These are phyloP conservation scores for Crenichthys baileyi DNA, from an alignment of 2,797 vertebrate genomes.

Conservation along the genomic window DNA sequence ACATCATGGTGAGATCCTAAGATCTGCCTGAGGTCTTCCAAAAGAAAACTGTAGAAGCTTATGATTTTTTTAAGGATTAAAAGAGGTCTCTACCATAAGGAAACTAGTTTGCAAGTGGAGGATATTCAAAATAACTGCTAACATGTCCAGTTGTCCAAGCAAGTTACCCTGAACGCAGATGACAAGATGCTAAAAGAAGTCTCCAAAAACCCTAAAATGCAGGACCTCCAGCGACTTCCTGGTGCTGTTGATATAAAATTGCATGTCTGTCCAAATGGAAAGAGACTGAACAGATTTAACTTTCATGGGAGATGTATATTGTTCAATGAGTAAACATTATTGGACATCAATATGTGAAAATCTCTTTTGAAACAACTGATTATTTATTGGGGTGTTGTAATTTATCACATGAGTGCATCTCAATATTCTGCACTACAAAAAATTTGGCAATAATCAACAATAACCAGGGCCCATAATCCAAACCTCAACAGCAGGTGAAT, in stretches of 20 bases:
- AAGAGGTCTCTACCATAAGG: not conserved
- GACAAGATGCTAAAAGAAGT: not conserved
- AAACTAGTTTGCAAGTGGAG: not conserved
- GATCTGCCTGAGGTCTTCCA: too few relatives aligned
- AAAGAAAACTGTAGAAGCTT: too few relatives aligned
- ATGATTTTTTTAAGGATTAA: too few relatives aligned
- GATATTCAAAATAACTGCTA: not conserved
- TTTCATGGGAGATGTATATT: not conserved
- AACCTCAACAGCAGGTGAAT: not conserved
- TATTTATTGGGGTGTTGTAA: not conserved
- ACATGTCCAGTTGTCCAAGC: not conserved
- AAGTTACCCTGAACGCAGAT: not conserved
- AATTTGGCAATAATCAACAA: not conserved
- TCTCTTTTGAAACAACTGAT: not conserved
- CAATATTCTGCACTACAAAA: not conserved
- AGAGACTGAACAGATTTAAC: not conserved
- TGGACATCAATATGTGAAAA: too few relatives aligned
- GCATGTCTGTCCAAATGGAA: too few relatives aligned
- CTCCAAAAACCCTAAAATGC: not conserved
- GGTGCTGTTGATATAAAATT: too few relatives aligned
- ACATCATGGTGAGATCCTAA: not conserved
- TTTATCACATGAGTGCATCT: not conserved
- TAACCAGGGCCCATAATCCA: not conserved
- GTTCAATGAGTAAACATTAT: too few relatives aligned
- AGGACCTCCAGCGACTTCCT: too few relatives aligned